Conservation (phyloP, 2,797 vertebrate species). For the Oreochromis grahami region DNA sequence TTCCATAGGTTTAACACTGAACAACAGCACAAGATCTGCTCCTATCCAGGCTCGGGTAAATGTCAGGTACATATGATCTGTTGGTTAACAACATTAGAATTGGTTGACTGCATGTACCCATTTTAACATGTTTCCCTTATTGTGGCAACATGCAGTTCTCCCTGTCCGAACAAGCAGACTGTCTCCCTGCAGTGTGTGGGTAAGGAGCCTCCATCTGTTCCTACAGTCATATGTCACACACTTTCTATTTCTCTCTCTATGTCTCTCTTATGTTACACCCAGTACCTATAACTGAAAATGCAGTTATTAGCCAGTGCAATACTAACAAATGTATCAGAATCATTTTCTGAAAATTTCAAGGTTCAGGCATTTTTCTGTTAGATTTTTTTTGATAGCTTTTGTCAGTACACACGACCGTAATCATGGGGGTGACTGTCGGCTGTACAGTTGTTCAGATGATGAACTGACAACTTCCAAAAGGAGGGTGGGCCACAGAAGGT, state of each 20-base stretch:
- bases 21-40: neutral
- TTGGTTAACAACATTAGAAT: neutral
- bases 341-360: neutral
- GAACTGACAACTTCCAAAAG: neutral
- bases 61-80: constrained; percentile 52
- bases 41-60: constrained; percentile 57
- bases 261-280: neutral
- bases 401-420: neutral
- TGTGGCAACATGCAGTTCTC: constrained; percentile 61
- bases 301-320: neutral
- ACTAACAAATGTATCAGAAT: neutral
- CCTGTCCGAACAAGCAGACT: constrained; percentile 71
- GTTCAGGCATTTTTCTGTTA: neutral
- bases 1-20: constrained; percentile 36
- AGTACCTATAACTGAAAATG: neutral
- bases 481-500: neutral
- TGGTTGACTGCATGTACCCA: neutral
- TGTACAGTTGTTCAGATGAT: neutral
- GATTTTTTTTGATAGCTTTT: neutral
- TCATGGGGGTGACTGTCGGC: neutral
- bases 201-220: constrained; percentile 74
- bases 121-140: constrained; percentile 18
- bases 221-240: neutral
- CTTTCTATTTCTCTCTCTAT: neutral
- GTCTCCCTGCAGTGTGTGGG: constrained; percentile 86